These are phyloP conservation scores for Neoarius graeffei DNA, from an alignment of 2,113 vertebrate genomes.

Conservation along the genomic window DNA sequence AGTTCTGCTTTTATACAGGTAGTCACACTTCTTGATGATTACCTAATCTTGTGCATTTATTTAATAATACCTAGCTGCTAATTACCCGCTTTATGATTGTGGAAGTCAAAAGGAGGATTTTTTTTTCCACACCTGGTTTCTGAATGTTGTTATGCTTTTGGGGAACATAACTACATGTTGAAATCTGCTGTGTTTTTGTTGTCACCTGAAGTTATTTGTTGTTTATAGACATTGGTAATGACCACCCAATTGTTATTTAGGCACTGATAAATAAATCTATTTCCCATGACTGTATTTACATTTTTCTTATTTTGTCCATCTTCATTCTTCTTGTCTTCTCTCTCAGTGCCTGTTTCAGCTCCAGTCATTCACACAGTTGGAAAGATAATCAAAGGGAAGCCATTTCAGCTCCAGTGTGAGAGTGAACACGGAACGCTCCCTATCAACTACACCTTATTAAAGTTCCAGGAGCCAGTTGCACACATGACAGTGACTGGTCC, in stretches of 20 bases:
- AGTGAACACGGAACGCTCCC: constrained; percentile 64
- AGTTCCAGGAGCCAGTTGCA: accelerated
- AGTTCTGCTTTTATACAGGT: too few relatives aligned
- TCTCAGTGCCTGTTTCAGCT: constrained; percentile 10
- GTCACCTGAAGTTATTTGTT: too few relatives aligned
- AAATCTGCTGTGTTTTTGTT: too few relatives aligned
- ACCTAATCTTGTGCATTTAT: not conserved
- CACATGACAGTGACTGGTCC: not conserved
- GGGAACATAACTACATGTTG: too few relatives aligned
- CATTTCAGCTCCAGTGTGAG: constrained; percentile 65
- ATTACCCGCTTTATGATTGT: not conserved
- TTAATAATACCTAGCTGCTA: not conserved
- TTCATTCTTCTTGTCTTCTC: not conserved
- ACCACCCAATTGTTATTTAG: too few relatives aligned
- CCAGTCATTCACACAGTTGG: constrained; percentile 5
- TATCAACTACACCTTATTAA: constrained; percentile 60
- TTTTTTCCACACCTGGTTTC: not conserved
- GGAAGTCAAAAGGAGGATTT: too few relatives aligned
- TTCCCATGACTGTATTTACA: too few relatives aligned
- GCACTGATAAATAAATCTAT: not conserved
- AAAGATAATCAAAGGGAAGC: constrained; percentile 61
- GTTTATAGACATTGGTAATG: too few relatives aligned
- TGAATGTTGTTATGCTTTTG: not conserved
- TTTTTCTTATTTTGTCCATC: not conserved
- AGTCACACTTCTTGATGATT: not conserved